Percentiles rank a stretch among this genome's conserved stretches.
Evolutionary conservation across 2,888 invertebrate genomes (phyloP).

Genomic region (Lomographa bimaculata): DNA sequence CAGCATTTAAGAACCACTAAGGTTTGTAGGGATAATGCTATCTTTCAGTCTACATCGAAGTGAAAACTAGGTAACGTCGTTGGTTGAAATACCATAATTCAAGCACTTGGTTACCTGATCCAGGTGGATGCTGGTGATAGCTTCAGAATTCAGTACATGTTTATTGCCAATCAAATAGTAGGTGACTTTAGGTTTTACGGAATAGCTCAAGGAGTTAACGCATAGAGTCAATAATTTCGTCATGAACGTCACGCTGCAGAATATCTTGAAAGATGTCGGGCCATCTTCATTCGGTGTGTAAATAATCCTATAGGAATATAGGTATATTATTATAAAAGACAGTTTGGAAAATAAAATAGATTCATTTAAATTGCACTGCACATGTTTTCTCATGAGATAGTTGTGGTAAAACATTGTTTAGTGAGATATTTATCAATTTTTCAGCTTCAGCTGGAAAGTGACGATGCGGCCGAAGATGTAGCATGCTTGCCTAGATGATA

Average conservation of each 20-base stretch:
- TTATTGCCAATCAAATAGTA: slow-evolving; percentile 71
- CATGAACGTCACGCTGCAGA: slow-evolving; percentile 79
- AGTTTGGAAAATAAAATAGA: neutral
- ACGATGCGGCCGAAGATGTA: too few relatives aligned
- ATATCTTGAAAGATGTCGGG: slow-evolving; percentile 80
- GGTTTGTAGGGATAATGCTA: too few relatives aligned
- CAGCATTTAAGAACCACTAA: too few relatives aligned
- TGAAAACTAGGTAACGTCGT: too few relatives aligned
- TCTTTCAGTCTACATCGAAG: too few relatives aligned
- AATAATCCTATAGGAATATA: slow-evolving; percentile 71
- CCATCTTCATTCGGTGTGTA: slow-evolving; percentile 82
- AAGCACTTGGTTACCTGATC: slow-evolving; percentile 66
- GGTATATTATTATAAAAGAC: neutral
- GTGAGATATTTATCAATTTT: too few relatives aligned
- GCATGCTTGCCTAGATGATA: too few relatives aligned
- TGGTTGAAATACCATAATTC: too few relatives aligned
- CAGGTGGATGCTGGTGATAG: slow-evolving; percentile 67
- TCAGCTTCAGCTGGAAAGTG: too few relatives aligned
- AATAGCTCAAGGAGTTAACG: slow-evolving; percentile 78
- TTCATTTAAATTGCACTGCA: too few relatives aligned
- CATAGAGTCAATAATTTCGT: slow-evolving; percentile 75
- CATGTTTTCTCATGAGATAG: too few relatives aligned
- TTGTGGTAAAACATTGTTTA: too few relatives aligned
- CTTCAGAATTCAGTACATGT: slow-evolving; percentile 60
- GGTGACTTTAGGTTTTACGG: slow-evolving; percentile 75